A percentile compares a stretch with the other conserved stretches of the same genome.
These are phyloP conservation scores for Cydia strobilella DNA, from an alignment of 1,140 invertebrate species.

Conservation along the genomic window DNA sequence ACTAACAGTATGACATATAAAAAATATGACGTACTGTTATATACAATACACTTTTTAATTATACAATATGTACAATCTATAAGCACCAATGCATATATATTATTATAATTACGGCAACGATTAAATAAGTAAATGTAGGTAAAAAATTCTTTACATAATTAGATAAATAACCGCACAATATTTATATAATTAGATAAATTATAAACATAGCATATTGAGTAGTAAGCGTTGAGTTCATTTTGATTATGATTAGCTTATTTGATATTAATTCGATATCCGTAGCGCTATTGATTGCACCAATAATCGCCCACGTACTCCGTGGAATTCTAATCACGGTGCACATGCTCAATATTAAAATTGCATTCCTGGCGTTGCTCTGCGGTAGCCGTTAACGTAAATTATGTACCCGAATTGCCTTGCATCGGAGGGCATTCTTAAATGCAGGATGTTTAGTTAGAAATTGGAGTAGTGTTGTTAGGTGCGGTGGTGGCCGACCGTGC, in stretches of 20 bases:
- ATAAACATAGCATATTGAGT: not conserved
- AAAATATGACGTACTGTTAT: slow-evolving; percentile 6
- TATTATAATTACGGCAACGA: not conserved
- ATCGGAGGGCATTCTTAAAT: not conserved
- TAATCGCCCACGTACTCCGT: slow-evolving; percentile 16
- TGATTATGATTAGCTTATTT: slow-evolving; percentile 20
- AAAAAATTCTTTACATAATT: not conserved
- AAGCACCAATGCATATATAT: not conserved
- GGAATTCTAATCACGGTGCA: slow-evolving; percentile 26
- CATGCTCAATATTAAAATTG: slow-evolving; percentile 17
- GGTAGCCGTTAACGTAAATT: not conserved
- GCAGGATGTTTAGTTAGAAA: not conserved
- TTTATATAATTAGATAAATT: not conserved
- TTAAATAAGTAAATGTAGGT: not conserved
- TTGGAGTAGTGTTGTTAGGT: not conserved
- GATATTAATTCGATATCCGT: not conserved
- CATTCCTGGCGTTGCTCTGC: slow-evolving; percentile 8
- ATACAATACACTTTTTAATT: not conserved
- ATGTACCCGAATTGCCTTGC: not conserved
- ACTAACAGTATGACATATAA: slow-evolving; percentile 9
- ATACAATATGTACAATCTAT: not conserved
- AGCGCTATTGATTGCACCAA: slow-evolving; percentile 22
- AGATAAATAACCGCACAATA: not conserved
- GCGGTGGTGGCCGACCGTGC: not conserved
- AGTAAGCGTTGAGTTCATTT: slow-evolving; percentile 5